These are phyloP conservation scores for Formica selysi DNA, from an alignment of 1,140 invertebrate species.

Conservation along the genomic window DNA sequence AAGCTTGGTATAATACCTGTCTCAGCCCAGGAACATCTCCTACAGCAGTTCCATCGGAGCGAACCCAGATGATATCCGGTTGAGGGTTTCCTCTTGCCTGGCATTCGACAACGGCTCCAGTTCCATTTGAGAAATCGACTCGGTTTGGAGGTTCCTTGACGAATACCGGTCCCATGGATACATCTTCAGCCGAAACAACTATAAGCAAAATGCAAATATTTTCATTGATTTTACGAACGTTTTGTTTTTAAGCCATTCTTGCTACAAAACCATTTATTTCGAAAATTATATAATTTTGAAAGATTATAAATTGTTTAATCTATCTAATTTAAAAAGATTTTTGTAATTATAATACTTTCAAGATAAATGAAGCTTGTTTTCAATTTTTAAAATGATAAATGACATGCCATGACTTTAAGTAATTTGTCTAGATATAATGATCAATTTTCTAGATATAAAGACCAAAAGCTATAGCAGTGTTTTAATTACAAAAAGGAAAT, in stretches of 20 bases:
- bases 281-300: not conserved
- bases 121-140: conserved; percentile 97
- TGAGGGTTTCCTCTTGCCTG: conserved; percentile 95
- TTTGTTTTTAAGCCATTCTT: too few species aligned
- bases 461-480: not conserved
- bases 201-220: conserved; percentile 29
- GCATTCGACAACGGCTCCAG: conserved; percentile 96
- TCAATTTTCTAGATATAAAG: not conserved
- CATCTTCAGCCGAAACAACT: conserved; percentile 88
- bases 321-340: not conserved
- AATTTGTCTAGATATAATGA: not conserved
- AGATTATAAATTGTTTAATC: not conserved
- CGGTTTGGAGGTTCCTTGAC: conserved; percentile 96
- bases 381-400: not conserved
- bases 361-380: not conserved
- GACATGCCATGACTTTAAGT: not conserved
- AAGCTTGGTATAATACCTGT: conserved; percentile 87
- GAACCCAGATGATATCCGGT: conserved; percentile 97
- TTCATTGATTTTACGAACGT: not conserved
- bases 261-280: not conserved
- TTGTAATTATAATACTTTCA: not conserved
- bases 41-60: conserved; percentile 94
- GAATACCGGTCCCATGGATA: conserved; percentile 95
- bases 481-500: conserved; percentile 13
- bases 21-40: conserved; percentile 95